Evolutionary conservation across 92 coral and sea anemone genomes (phyloP), one percentile per base, ranked within the genome.

Genomic region (Siderastrea radians): DNA sequence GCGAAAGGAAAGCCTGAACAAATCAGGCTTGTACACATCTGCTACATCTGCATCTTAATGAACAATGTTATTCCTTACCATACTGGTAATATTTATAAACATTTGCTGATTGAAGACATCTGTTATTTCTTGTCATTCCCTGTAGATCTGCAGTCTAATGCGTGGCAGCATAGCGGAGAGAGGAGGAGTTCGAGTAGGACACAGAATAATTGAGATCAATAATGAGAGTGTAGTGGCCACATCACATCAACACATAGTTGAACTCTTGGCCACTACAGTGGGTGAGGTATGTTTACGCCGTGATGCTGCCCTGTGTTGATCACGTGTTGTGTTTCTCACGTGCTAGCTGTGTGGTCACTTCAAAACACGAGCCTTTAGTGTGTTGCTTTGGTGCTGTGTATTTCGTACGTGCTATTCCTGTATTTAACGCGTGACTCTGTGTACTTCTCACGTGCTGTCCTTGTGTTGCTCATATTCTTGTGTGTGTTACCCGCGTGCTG

Each of bases 161-260:
- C 96, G 99, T 15, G 99, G 99, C 4, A 96, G 99, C 48, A 97
- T 97, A 67, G 99, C 99, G 1, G 99, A 98, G 79, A 95, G 99
- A 7, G 99, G 99, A 11, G 99, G 99, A 4, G 99, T 98, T 16
- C 99, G 99, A 43, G 99, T 98, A 17, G 99, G 99, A 12, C 99
- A 98, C 85, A 90, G 98, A 72, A 98, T 98, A 52, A 98, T 98
- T 78, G 99, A 98, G 78, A 94, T 98, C 76, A 98, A 98, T 73
- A 94, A 95, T 43, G 98, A 98, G 82, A 98, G 99, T 77, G 99
- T 98, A 10, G 99, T 98, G 8, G 98, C 99, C n/a, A 96, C 98
- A 11, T 94, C 98, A 16, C 99, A 98, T 66, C 99, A 98, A 76
- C 97, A 96, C 47, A 98, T 97, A 6, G 99, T 98, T 1, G 99